Percentiles rank a stretch among this genome's conserved stretches.
Conservation (phyloP, 2,797 vertebrate genomes). For the Helarctos malayanus region DNA sequence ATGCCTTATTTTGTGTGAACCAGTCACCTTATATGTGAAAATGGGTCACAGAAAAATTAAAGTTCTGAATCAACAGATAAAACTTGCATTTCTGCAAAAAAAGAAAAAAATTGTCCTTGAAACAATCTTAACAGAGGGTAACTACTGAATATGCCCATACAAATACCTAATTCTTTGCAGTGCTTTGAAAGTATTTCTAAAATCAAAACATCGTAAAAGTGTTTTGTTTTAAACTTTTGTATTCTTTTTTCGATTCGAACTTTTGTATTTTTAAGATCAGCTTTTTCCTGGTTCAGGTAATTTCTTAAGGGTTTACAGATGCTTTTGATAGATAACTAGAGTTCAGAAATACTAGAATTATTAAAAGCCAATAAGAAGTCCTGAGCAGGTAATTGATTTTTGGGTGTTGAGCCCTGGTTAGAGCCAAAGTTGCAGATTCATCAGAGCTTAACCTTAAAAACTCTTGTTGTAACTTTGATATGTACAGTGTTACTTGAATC, state of each 20-base stretch:
- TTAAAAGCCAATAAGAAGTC: slow-evolving; percentile 56
- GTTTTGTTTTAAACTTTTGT: slow-evolving; percentile 49
- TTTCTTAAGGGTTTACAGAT: slow-evolving; percentile 48
- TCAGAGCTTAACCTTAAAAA: slow-evolving; percentile 34
- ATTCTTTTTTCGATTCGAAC: slow-evolving; percentile 59
- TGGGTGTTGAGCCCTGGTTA: neutral
- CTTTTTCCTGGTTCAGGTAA: slow-evolving; percentile 58
- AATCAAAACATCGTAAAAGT: slow-evolving; percentile 57
- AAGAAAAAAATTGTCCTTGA: neutral
- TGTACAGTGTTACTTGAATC: slow-evolving; percentile 29
- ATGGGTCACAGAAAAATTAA: slow-evolving; percentile 61
- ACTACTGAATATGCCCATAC: slow-evolving; percentile 3
- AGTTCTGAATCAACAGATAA: slow-evolving; percentile 64
- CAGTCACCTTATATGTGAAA: slow-evolving; percentile 51
- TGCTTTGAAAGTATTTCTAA: slow-evolving; percentile 56
- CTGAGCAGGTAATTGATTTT: slow-evolving; percentile 40
- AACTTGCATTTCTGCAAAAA: slow-evolving; percentile 48
- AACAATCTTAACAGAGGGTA: slow-evolving; percentile 51
- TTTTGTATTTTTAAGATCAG: slow-evolving; percentile 55
- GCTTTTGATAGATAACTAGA: slow-evolving; percentile 48
- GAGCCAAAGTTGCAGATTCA: slow-evolving; percentile 57
- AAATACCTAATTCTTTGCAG: neutral
- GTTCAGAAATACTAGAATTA: slow-evolving; percentile 69
- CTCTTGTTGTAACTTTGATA: slow-evolving; percentile 51
- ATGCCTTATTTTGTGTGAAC: slow-evolving; percentile 47